phyloP scores from a whole-genome alignment of 23 tunicate species.

The Styela plicata region DNA sequence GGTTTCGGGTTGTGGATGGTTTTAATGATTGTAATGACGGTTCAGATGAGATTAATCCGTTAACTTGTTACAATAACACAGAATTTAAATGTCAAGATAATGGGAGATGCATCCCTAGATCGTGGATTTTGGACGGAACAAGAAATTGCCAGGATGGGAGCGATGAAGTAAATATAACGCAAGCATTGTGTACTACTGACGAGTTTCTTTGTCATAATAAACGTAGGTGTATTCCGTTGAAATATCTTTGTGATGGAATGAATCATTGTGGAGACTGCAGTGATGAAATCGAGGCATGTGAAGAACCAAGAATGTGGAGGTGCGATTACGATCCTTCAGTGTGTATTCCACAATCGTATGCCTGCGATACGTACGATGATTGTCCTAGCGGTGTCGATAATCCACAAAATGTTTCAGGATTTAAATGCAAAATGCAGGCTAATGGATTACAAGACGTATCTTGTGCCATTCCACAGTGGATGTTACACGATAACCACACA shows the following conservation, averaged over 20 bases:
- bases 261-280: constrained; percentile 42
- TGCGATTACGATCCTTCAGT: constrained; percentile 1
- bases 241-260: constrained; percentile 37
- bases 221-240: constrained; percentile 18
- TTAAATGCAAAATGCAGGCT: neutral
- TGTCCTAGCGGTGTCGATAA: constrained; percentile 37
- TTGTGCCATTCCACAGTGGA: constrained; percentile 8
- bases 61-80: neutral
- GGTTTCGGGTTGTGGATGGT: constrained; percentile 31
- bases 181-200: neutral
- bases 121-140: constrained; percentile 16
- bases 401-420: neutral
- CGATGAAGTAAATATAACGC: constrained; percentile 12
- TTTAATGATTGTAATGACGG: constrained; percentile 33
- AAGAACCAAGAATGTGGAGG: constrained; percentile 37
- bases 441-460: too few species aligned
- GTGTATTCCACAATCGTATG: constrained; percentile 19
- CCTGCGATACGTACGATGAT: constrained; percentile 39
- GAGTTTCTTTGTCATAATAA: constrained; percentile 22
- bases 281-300: constrained; percentile 43
- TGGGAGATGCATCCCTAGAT: constrained; percentile 35
- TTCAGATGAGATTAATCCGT: neutral
- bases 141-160: constrained; percentile 40
- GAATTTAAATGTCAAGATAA: constrained; percentile 32
- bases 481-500: neutral